A percentile compares a stretch with the other conserved stretches of the same genome.
Evolutionary conservation across 2,113 vertebrate species (phyloP).

Genomic region (Telmatochromis sp.): DNA sequence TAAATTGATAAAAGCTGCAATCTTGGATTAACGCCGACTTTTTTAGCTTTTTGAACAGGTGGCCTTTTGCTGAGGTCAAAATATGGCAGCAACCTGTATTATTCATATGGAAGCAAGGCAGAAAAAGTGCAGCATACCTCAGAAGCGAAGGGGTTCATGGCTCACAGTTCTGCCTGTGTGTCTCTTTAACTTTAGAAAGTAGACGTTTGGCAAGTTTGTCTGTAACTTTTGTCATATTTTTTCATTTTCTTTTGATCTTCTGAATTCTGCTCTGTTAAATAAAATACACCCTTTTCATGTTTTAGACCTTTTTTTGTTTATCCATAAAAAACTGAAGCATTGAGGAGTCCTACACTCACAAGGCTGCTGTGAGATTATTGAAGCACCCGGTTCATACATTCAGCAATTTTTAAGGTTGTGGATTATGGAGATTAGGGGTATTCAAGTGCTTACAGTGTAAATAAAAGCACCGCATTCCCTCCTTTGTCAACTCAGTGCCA

Average conservation of each 20-base stretch:
- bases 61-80: constrained; percentile 4
- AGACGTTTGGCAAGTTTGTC: background rate
- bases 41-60: background rate
- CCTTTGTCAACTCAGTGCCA: constrained; percentile 14
- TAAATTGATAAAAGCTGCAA: constrained; percentile 14
- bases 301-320: background rate
- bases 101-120: background rate
- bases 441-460: background rate
- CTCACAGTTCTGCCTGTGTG: background rate
- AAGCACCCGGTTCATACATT: background rate
- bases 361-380: background rate
- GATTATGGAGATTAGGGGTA: constrained; percentile 3
- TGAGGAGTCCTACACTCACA: background rate
- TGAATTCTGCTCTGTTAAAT: background rate
- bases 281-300: background rate
- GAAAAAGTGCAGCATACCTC: background rate
- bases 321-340: background rate
- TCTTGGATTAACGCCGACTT: background rate
- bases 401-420: background rate
- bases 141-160: background rate
- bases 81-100: background rate
- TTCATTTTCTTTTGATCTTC: background rate
- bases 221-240: background rate
- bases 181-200: background rate
- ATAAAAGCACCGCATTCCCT: constrained; percentile 12